These are phyloP conservation scores for Dryobota labecula DNA, from an alignment of 2,888 invertebrate species.

Conservation along the genomic window DNA sequence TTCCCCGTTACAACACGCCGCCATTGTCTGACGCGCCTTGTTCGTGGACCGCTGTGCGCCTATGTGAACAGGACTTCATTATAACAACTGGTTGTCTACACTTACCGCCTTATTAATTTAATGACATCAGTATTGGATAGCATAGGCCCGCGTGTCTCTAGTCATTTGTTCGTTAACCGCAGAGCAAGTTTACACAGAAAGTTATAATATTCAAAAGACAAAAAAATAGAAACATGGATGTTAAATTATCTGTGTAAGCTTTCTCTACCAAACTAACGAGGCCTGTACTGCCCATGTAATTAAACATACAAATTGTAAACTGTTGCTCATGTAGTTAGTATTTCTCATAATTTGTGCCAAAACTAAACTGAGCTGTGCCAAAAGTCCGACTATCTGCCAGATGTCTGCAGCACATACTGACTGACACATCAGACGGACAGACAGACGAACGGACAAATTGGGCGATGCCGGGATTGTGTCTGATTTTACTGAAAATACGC, in stretches of 20 bases:
- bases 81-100: background rate
- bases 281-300: background rate
- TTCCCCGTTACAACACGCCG: constrained; percentile 18
- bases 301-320: background rate
- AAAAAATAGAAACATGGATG: background rate
- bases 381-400: constrained; percentile 37
- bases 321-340: constrained; percentile 1
- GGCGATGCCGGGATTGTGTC: background rate
- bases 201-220: background rate
- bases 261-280: background rate
- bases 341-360: constrained; percentile 20
- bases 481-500: constrained; percentile 12
- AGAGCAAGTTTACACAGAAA: background rate
- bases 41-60: constrained; percentile 4
- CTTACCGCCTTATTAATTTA: background rate
- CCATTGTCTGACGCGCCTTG: constrained; percentile 20
- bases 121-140: constrained; percentile 15
- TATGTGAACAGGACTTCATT: background rate
- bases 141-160: background rate
- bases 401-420: constrained; percentile 20
- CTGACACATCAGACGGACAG: constrained; percentile 3
- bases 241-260: background rate
- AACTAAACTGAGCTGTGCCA: constrained; percentile 34
- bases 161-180: background rate
- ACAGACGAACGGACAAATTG: constrained; percentile 5